Percentiles rank a stretch among this genome's conserved stretches.
Evolutionary conservation across 2,113 vertebrate genomes (phyloP).

Genomic region (Pongo abelii): DNA sequence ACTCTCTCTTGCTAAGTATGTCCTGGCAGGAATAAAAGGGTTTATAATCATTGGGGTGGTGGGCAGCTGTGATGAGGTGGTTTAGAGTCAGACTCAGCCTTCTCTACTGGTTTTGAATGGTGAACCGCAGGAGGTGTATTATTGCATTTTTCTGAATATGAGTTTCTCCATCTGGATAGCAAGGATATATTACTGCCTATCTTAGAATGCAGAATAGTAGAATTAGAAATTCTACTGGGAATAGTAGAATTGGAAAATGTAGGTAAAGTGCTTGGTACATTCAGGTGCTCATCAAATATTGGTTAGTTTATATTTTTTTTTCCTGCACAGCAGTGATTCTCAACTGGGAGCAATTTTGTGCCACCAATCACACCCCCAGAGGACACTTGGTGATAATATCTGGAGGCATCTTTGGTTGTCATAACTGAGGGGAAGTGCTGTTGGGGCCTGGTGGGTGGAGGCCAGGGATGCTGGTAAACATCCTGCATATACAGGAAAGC

Average conservation of each 20-base stretch:
- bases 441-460: background rate
- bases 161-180: background rate
- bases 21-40: background rate
- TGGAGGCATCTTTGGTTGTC: background rate
- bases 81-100: background rate
- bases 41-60: background rate
- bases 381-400: background rate
- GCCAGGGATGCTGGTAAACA: background rate
- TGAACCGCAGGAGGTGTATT: background rate
- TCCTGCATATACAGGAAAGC: background rate
- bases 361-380: background rate
- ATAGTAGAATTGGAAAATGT: background rate
- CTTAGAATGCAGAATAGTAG: slow-evolving; percentile 15
- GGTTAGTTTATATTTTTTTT: background rate
- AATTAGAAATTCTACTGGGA: background rate
- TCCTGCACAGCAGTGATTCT: background rate
- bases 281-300: background rate
- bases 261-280: background rate
- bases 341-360: background rate
- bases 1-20: background rate
- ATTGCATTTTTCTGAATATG: slow-evolving; percentile 25
- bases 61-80: background rate
- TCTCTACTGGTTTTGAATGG: slow-evolving; percentile 46
- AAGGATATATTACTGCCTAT: slow-evolving; percentile 18
- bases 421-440: background rate